Conservation (phyloP, 2,797 vertebrate genomes). For the Denticeps clupeoides region DNA sequence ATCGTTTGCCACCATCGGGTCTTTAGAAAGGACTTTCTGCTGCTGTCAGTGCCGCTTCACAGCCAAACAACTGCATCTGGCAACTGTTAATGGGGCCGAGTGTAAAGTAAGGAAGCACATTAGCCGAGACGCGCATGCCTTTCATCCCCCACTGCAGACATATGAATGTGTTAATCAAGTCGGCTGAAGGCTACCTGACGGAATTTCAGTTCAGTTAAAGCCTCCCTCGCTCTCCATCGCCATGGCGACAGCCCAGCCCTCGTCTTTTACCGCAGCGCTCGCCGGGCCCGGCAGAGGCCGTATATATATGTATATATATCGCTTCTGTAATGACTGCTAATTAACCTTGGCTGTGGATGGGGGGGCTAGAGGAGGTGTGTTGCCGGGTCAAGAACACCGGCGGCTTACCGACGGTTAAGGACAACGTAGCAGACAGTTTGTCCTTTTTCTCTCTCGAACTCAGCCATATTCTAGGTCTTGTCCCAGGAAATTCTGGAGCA, state of each 20-base stretch:
- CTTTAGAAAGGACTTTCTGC: too few species aligned
- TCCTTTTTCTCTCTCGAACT: too few species aligned
- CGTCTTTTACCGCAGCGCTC: constrained; percentile 18
- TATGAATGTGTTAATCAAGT: constrained; percentile 18
- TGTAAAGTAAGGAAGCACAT: not conserved
- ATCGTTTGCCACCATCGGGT: too few species aligned
- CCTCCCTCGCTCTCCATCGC: constrained; percentile 30
- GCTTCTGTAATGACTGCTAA: constrained; percentile 40
- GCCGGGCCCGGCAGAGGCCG: constrained; percentile 17
- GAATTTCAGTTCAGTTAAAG: constrained; percentile 29
- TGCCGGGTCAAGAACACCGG: constrained; percentile 34
- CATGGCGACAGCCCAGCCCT: constrained; percentile 19
- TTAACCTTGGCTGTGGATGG: constrained; percentile 37
- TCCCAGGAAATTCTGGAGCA: too few species aligned
- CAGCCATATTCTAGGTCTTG: too few species aligned
- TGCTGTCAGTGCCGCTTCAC: too few species aligned
- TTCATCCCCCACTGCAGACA: constrained; percentile 2
- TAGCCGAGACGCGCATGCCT: constrained; percentile 11
- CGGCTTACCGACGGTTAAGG: too few species aligned
- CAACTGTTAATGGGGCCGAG: too few species aligned
- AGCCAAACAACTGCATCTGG: too few species aligned
- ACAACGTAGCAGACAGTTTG: too few species aligned
- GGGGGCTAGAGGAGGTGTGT: constrained; percentile 21
- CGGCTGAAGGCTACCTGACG: constrained; percentile 25
- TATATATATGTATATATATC: too few species aligned